Evolutionary conservation across 2,888 invertebrate genomes (phyloP).

Genomic region (Sarcophaga subvicina): DNA sequence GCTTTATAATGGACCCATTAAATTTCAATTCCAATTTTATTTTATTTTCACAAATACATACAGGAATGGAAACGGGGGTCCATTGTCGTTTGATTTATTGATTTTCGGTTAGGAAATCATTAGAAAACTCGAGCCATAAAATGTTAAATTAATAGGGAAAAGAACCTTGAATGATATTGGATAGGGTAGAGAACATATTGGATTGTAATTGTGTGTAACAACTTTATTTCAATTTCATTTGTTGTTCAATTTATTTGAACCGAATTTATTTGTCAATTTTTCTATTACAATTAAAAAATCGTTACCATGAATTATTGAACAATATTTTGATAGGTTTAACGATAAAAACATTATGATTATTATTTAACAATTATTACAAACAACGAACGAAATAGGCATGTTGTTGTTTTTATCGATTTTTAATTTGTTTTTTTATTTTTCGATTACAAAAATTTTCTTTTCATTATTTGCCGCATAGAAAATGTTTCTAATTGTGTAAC

Average conservation of each 20-base stretch:
- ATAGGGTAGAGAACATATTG: background rate
- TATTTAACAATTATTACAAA: constrained; percentile 36
- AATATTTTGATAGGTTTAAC: constrained; percentile 29
- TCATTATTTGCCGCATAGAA: too few relatives aligned
- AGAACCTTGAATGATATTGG: constrained; percentile 34
- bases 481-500: too few relatives aligned
- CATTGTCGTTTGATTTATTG: constrained; percentile 52
- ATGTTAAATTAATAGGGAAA: constrained; percentile 25
- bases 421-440: constrained; percentile 18
- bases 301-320: constrained; percentile 35
- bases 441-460: background rate
- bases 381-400: too few relatives aligned
- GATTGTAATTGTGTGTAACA: background rate
- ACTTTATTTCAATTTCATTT: background rate
- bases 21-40: constrained; percentile 10
- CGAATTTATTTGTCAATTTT: background rate
- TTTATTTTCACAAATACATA: background rate
- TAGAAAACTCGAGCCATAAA: background rate
- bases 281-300: constrained; percentile 40
- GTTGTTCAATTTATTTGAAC: background rate
- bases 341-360: constrained; percentile 10
- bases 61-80: constrained; percentile 34
- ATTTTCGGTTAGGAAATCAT: background rate
- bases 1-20: constrained; percentile 44
- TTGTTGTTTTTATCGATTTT: constrained; percentile 5